phyloP scores from a whole-genome alignment of 2,797 vertebrate genomes.

The Schizopygopsis pylzovi region DNA sequence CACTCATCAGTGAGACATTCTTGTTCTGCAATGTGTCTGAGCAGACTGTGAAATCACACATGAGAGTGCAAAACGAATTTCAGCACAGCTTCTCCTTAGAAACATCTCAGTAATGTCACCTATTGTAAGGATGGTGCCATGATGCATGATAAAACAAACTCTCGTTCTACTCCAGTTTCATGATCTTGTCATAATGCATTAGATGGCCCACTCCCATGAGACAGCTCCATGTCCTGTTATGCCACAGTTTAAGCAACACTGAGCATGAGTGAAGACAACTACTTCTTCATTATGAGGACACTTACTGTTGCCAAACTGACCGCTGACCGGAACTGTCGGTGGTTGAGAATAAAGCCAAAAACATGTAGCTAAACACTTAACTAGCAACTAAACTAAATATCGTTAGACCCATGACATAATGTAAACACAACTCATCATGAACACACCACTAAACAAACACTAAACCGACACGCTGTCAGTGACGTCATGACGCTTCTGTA shows the following conservation, averaged over 20 bases:
- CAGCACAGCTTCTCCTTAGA: background rate
- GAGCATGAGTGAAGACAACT: background rate
- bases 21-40: background rate
- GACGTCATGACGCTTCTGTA: background rate
- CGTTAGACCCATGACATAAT: background rate
- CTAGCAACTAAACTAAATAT: background rate
- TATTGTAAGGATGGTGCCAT: background rate
- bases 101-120: background rate
- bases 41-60: background rate
- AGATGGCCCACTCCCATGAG: background rate
- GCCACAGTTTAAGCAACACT: background rate
- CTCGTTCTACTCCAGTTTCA: background rate
- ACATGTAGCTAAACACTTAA: background rate
- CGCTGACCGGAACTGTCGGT: background rate
- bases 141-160: background rate
- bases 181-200: background rate
- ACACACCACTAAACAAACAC: conserved; percentile 5
- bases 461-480: background rate
- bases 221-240: background rate
- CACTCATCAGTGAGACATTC: background rate
- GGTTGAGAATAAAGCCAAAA: background rate
- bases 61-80: background rate
- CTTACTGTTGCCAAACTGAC: background rate
- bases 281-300: background rate
- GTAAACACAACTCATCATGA: background rate